Base-by-base conservation (phyloP, 1,140 invertebrate species). In the Agrypnia vestita region DNA sequence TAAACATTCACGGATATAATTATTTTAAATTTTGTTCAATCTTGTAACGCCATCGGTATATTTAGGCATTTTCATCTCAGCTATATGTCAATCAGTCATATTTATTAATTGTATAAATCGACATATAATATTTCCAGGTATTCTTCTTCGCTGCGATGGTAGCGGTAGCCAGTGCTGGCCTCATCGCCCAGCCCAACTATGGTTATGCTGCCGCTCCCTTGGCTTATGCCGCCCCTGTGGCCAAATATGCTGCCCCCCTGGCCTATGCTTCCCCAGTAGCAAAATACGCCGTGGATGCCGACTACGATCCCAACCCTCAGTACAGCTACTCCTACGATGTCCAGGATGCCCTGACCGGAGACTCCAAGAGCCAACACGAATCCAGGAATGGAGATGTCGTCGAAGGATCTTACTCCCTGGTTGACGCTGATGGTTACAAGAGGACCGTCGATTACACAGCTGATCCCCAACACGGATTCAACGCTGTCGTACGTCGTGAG, bases 391-490 rank as follows among this genome's bases (percentile, higher is more conserved):
- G 91, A 61, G 91, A 92, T 81, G 87, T 91, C 62, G 91, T 92
- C 17, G 87, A 91, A 81, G 91, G 91, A 79, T 86, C 86, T 67
- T 91, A 91, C 84, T 89, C 88, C n/a, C 83, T 91, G 7, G 85
- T 90, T 61, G 91, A 92, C 84, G 87, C 91, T 4, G 91, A 92
- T 84, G 91, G 91, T 62, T 90, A 87, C 82, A 89, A 90, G 78
- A 87, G 91, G 77, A 91, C 88, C 59, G 91, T 92, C 4, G 90
- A 91, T 80, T 92, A 92, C 85, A 91, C 90, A 10, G 91, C 91
- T 25, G 91, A 92, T 85, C 88, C 90, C 4, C 80, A 88, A 75
- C 86, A 90, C 74, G 90, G 90, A 82, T 90, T 90, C 86, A 89
- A 89, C 84, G 89, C 89, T 17, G 86, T 88, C 17, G 88, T 90